Base-by-base conservation (phyloP, 2,113 vertebrate species). In the Ammospiza caudacuta region DNA sequence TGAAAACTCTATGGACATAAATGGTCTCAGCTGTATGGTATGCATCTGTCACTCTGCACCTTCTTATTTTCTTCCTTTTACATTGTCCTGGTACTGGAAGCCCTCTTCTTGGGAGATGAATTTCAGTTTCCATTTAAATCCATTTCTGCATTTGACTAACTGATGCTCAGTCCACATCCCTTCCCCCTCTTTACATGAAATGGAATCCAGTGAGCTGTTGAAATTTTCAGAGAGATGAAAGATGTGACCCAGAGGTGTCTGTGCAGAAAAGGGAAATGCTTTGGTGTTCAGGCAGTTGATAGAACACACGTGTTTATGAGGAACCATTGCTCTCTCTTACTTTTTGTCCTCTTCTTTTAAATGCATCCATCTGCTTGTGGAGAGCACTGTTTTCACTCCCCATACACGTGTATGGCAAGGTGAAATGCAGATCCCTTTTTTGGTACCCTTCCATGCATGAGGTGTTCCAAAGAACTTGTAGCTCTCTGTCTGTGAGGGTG, bases 151-250 rank as follows among this genome's bases (percentile, higher is more conserved):
- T 35, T 81, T 69, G 47, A 35, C 44, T 77, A 1, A 55, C 27
- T 74, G 79, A 72, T 81, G 64, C 31, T 68, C 41, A 58, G 54
- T 68, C 64, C 31, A 8, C 0, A 0, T 75, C 58, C 52, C 43
- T 57, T 86, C 64, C 51, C n/a, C 14, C 15, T 41, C 28, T 77
- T 82, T 12, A 2, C 29, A 5, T 59, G 46, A 70, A 62, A 80
- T 51, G 52, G 72, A 76, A 90, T 39, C 23, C 63, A 92, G 0
- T 39, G 14, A 92, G 63, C 59, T 69, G 51, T 21, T 86, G 72
- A 95, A 92, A 86, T 83, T 80, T 83, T 83, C 51, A 43, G 35
- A 51, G 78, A 80, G 70, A 72, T 67, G 35, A 70, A 90, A 78
- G 52, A 55, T 58, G 47, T 84, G 85, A 93, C 67, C 85, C 58